phyloP scores from a whole-genome alignment of 2,113 vertebrate genomes.

The Tenrec ecaudatus region DNA sequence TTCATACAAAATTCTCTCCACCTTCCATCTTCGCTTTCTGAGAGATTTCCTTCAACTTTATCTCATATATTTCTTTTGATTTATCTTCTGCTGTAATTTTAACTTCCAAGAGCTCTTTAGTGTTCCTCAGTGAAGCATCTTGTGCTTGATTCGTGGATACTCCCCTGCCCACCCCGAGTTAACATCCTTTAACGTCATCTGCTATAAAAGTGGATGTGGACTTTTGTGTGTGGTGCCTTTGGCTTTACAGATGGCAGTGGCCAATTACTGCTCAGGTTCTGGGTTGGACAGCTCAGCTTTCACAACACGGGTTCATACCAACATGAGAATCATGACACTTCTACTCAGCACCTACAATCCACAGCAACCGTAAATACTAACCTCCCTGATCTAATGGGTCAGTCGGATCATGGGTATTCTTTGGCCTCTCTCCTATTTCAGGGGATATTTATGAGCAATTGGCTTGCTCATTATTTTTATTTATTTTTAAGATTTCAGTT shows the following conservation, averaged over 20 bases:
- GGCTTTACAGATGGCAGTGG: slow-evolving; percentile 87
- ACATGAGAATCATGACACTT: slow-evolving; percentile 76
- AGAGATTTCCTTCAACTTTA: slow-evolving; percentile 27
- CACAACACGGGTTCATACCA: slow-evolving; percentile 76
- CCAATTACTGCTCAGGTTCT: slow-evolving; percentile 78
- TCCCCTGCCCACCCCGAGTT: slow-evolving; percentile 67
- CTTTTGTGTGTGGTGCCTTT: slow-evolving; percentile 82
- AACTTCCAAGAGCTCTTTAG: not conserved
- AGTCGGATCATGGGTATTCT: slow-evolving; percentile 68
- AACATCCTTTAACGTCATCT: slow-evolving; percentile 87
- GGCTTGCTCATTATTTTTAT: not conserved
- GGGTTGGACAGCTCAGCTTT: slow-evolving; percentile 80
- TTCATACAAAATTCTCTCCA: not conserved
- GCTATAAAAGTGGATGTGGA: slow-evolving; percentile 88
- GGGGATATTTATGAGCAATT: not conserved
- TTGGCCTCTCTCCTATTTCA: slow-evolving; percentile 7
- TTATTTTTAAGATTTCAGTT: too few relatives aligned
- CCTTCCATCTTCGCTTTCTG: not conserved
- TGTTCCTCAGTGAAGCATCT: not conserved
- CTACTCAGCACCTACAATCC: slow-evolving; percentile 82
- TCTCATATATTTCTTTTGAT: slow-evolving; percentile 20
- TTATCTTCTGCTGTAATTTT: not conserved
- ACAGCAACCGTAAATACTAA: slow-evolving; percentile 86
- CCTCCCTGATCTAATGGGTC: slow-evolving; percentile 81
- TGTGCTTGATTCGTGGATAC: not conserved